These are phyloP conservation scores for Petrocephalus zakoni DNA, from an alignment of 2,113 vertebrate species.

Conservation along the genomic window DNA sequence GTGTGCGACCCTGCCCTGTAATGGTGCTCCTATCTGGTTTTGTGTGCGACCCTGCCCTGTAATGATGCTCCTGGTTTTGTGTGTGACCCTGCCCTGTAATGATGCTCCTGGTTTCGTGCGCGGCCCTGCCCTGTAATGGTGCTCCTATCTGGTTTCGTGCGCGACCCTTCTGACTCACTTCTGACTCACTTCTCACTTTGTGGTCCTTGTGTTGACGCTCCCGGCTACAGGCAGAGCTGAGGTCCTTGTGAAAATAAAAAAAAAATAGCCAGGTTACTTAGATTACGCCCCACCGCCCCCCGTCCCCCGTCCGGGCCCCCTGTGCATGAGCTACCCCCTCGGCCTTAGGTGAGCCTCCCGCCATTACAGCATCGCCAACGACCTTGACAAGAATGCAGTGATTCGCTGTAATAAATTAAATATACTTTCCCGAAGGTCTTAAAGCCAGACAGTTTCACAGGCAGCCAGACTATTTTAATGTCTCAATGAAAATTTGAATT, in stretches of 20 bases:
- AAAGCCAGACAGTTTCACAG: neutral
- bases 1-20: neutral
- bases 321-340: neutral
- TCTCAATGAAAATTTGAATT: neutral
- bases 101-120: neutral
- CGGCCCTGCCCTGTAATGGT: no score
- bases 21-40: neutral
- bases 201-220: neutral
- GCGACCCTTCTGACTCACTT: neutral
- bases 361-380: neutral
- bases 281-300: neutral
- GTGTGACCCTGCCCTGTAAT: neutral
- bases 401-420: neutral
- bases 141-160: neutral
- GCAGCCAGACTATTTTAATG: neutral
- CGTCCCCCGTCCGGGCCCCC: neutral
- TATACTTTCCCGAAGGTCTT: neutral
- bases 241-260: neutral
- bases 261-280: slow-evolving; percentile 10
- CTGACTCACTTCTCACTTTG: neutral
- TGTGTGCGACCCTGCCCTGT: neutral
- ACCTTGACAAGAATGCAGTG: neutral
- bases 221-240: neutral
- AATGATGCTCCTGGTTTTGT: neutral
- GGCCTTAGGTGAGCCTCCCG: neutral